Conservation (phyloP, 2,113 vertebrate species). For the Mesoclemmys tuberculata region DNA sequence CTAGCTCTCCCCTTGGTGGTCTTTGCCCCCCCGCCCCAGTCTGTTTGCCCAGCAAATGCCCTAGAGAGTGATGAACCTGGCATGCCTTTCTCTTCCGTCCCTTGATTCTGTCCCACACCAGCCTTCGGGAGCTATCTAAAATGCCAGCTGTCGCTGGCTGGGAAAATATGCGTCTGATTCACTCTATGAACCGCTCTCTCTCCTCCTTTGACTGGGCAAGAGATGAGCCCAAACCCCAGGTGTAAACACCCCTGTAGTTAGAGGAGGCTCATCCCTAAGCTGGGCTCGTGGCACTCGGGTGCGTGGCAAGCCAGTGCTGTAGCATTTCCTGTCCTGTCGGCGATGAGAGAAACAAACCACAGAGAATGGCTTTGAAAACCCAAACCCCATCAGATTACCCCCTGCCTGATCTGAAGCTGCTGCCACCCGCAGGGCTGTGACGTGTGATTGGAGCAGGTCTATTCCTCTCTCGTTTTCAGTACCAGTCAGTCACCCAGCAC, state of each 20-base stretch:
- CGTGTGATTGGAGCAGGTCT: not conserved
- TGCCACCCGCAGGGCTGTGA: not conserved
- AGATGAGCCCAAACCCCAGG: not conserved
- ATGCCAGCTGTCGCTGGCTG: not conserved
- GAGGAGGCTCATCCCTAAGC: not conserved
- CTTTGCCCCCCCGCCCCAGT: not conserved
- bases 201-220: not conserved
- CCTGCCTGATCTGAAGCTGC: conserved; percentile 22
- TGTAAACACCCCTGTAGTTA: not conserved
- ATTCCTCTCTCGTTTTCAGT: conserved; percentile 68
- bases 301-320: not conserved
- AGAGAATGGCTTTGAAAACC: not conserved
- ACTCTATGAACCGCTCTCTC: not conserved
- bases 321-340: not conserved
- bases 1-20: not conserved
- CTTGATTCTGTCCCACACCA: not conserved
- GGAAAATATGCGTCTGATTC: not conserved
- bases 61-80: not conserved
- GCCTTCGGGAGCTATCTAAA: not conserved
- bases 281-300: not conserved
- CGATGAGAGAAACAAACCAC: not conserved
- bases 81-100: not conserved
- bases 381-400: not conserved
- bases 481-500: conserved; percentile 83
- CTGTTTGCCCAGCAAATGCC: not conserved